Conservation (phyloP, 2,113 vertebrate genomes). For the Catharus fuscescens region DNA sequence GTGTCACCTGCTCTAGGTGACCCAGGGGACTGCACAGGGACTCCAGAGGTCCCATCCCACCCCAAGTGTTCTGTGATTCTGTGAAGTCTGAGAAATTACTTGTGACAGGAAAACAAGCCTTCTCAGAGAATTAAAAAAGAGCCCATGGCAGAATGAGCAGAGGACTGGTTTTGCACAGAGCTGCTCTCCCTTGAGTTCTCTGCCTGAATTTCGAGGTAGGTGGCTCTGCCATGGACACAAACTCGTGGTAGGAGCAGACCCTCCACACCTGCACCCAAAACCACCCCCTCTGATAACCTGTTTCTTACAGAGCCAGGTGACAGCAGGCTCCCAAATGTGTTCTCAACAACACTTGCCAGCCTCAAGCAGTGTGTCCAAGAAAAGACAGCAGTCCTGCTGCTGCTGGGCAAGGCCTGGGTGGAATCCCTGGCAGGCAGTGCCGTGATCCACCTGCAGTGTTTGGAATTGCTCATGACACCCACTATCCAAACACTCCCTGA, state of each 20-base stretch:
- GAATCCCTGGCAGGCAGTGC: not conserved
- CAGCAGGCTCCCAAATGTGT: fast-evolving
- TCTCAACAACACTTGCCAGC: not conserved
- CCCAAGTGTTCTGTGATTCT: not conserved
- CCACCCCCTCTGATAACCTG: fast-evolving
- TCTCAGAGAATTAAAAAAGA: not conserved
- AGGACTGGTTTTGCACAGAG: not conserved
- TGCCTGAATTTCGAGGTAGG: not conserved
- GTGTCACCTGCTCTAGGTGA: not conserved
- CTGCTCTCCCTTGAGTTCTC: not conserved
- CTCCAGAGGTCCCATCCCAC: not conserved
- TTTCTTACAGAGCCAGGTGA: not conserved
- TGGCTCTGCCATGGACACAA: not conserved
- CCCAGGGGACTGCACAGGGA: not conserved
- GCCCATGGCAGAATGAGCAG: not conserved
- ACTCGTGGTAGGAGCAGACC: fast-evolving
- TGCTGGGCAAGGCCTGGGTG: not conserved
- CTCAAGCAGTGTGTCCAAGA: not conserved
- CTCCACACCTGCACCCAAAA: not conserved
- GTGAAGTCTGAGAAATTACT: not conserved
- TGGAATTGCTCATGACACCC: not conserved
- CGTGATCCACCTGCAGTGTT: not conserved
- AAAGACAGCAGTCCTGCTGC: not conserved
- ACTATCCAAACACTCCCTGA: not conserved
- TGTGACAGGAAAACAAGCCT: not conserved